Base-by-base conservation (phyloP, 2,888 invertebrate species). In the Glyphotaelius pellucidus region DNA sequence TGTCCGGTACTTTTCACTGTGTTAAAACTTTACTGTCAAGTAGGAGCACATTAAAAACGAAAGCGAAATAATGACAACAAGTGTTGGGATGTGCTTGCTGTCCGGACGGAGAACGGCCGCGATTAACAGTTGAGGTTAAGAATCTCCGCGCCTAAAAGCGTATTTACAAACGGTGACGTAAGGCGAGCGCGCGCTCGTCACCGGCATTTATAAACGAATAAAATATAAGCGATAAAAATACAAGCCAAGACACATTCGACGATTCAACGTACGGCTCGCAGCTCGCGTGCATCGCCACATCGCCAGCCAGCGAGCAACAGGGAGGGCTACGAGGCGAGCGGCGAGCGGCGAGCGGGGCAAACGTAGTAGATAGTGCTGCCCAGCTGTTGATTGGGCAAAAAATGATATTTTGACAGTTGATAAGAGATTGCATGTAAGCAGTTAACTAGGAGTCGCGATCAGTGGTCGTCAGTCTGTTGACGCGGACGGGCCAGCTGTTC, bases 91-190 rank as follows among this genome's bases (percentile, higher is more conserved):
- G 42, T 52, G 84, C 84, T 32, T 67, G 30, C 52, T 25, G 35
- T 32, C 35, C 31, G 79, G 35, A n/a, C 88, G 35, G 25, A 35
- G 31, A 32, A n/a, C 67, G n/a, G 67, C 90, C 67, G 35, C 90
- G 90, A 32, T 52, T 67, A 67, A n/a, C 67, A 32, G 84, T 84
- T 90, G 90, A 90, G 90, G 90, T 90, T 90, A 90, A 90, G 84
- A 90, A 90, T 90, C 90, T 83, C 90, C 90, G 67, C 90, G 89
- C 84, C 84, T 84, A 83, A 67, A 84, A 83, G 85, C 86, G 52
- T 93, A 93, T 93, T 93, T 93, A 93, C 93, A 93, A 93, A 90
- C 84, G 90, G 79, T 93, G 93, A 93, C 93, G 93, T 90, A 93
- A 93, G 91, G 42, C 86, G 31, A 84, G 42, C 86, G 38, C 38